Evolutionary conservation across 1,140 invertebrate species (phyloP), one percentile per base, ranked within the genome.

Genomic region (Cherax destructor): DNA sequence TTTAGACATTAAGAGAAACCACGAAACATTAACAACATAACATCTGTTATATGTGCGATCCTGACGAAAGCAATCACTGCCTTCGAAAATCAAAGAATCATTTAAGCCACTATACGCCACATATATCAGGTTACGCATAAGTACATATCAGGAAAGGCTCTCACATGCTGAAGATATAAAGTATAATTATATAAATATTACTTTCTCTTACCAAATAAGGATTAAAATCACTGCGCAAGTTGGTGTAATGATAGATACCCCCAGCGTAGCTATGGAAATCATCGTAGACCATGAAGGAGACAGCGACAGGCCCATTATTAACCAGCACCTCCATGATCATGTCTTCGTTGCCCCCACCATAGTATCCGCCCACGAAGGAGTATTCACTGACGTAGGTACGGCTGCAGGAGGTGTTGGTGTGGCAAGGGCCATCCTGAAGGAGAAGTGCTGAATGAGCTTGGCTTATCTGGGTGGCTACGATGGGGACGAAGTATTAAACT

Each of bases 291-390:
- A 95, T 94, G 93, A 96, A 96, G 5, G 94, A 94, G 1, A 96
- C 95, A 7, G 95, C 94, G 5, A 96, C 91, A 9, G 96, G 96
- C n/a, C 96, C 95, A 88, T 95, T 95, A 21, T 95, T 93, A 7
- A 95, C 94, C 52, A 96, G 90, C 59, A 94, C 94, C 41, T 95
- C 84, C 92, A 94, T 94, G 95, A 96, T 96, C 21, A 94, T 69
- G 47, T 94, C 94, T 93, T 96, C 95, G 93, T 95, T 96, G 93
- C 95, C 95, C 10, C 94, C 94, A 21, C 94, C 94, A 84, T 93
- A 94, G 83, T 94, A 94, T n/a, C 94, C 94, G 65, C 86, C 86
- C 56, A 88, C 49, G 72, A 61, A 61, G 10, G 21, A 18, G 77
- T 88, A 88, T 16, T 61, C 59, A 52, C 86, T 79, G 11, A 80